Evolutionary conservation across 1,140 invertebrate genomes (phyloP), one percentile per base, ranked within the genome.

Genomic region (Dysdera silvatica): DNA sequence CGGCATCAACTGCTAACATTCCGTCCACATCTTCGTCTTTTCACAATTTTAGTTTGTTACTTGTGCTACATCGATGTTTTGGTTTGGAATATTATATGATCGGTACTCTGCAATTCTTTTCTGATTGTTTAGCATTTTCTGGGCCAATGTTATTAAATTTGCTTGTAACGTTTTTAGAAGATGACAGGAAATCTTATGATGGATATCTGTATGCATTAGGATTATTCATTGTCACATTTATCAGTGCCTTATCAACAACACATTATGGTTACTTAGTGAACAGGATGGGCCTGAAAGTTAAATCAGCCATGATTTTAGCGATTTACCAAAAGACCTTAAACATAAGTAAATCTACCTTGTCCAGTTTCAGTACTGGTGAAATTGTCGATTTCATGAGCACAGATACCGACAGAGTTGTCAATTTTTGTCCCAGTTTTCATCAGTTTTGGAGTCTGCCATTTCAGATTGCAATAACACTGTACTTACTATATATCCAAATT

Each of bases 301-400:
- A 89, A 55, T 85, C 85, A 18, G 83, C 89, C 20, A 79, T 97
- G 26, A 82, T 97, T 4, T 86, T 87, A 12, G 82, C 86, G 6
- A 83, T 98, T 48, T 95, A 97, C 70, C 80, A 84, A 54, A 98
- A 98, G 78, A 85, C 87, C 3, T 73, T 94, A 3, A 83, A 83
- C 59, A 77, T 53, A 3, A 76, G 73, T 45, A 71, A 72, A 40
- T 67, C 72, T 16, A 68, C 70, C 14, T 57, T 80, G 12, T 71
- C 72, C 41, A 65, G 24, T 24, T 90, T 87, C 74, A 85, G 82
- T 56, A 80, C 85, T 66, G 91, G 92, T 2, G 88, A 97, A 80
- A 87, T 98, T 28, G 83, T 96, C 0, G 99, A 98, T 78, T 91
- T 94, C 69, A 95, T 98, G 87, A 96, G 91, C 31, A 95, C 91